Evolutionary conservation across 2,113 vertebrate species (phyloP).

Genomic region (Bubo blakistoni): DNA sequence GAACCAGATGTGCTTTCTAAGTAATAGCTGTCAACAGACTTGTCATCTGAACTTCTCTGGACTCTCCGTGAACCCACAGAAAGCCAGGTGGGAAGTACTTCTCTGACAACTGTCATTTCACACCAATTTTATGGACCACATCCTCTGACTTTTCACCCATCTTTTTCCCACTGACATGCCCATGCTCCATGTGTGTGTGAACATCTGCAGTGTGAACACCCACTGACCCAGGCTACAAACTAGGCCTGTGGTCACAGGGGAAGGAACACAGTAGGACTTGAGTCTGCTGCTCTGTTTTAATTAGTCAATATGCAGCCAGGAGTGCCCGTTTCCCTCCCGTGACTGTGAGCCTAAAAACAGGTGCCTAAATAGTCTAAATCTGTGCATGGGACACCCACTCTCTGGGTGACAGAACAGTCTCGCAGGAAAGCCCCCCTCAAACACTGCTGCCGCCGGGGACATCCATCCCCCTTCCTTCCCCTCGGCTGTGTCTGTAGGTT

Average conservation of each 20-base stretch:
- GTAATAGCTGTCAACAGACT: neutral
- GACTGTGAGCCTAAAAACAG: neutral
- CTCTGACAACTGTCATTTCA: neutral
- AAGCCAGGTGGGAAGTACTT: neutral
- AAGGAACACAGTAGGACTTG: neutral
- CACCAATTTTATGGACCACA: neutral
- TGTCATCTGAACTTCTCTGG: neutral
- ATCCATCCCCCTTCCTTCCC: neutral
- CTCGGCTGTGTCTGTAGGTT: accelerated
- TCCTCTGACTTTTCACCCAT: neutral
- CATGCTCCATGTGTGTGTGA: too few species aligned
- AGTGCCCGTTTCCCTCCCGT: neutral
- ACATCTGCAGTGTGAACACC: neutral
- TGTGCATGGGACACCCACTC: accelerated
- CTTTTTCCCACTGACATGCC: accelerated
- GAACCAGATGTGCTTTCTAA: neutral
- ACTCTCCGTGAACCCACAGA: neutral
- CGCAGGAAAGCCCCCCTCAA: too few species aligned
- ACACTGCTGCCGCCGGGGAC: too few species aligned
- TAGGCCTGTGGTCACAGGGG: accelerated
- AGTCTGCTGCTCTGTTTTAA: neutral
- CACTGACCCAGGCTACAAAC: neutral
- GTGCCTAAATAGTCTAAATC: neutral
- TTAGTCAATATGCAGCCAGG: accelerated
- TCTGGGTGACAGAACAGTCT: neutral